Percentiles rank a stretch among this genome's conserved stretches.
phyloP scores from a whole-genome alignment of 2,113 vertebrate species.

The Malurus melanocephalus region DNA sequence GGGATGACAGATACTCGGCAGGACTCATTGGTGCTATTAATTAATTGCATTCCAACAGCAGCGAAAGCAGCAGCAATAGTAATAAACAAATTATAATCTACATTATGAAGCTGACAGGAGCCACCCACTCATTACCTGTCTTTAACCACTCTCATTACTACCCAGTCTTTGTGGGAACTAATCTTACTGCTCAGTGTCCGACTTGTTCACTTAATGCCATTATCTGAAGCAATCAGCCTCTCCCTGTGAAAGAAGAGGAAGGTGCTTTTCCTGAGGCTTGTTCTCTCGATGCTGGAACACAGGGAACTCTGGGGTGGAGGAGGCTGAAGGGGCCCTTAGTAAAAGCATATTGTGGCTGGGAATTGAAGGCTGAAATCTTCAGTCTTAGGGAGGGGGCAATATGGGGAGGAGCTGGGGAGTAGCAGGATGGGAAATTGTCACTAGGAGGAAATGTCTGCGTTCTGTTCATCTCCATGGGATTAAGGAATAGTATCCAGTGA shows the following conservation, averaged over 20 bases:
- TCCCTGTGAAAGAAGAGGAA: slow-evolving; percentile 42
- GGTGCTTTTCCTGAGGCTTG: slow-evolving; percentile 16
- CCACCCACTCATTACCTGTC: slow-evolving; percentile 58
- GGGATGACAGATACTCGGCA: neutral
- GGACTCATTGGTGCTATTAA: neutral
- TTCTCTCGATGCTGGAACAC: neutral
- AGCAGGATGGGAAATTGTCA: neutral
- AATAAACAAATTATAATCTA: slow-evolving; percentile 58
- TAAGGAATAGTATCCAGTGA: neutral
- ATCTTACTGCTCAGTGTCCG: slow-evolving; percentile 28
- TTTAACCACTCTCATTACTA: slow-evolving; percentile 60
- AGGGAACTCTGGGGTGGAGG: neutral
- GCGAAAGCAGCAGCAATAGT: slow-evolving; percentile 57
- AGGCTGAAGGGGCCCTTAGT: neutral
- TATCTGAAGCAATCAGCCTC: slow-evolving; percentile 16
- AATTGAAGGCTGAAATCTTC: neutral
- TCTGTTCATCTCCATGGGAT: neutral
- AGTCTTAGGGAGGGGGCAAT: neutral
- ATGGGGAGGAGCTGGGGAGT: neutral
- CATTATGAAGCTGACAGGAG: slow-evolving; percentile 52
- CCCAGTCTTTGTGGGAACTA: slow-evolving; percentile 55
- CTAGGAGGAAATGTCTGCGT: neutral
- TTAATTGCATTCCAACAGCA: slow-evolving; percentile 55
- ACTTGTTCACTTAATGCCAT: slow-evolving; percentile 33
- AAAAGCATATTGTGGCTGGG: neutral